Evolutionary conservation across 2,888 invertebrate species (phyloP).

Genomic region (Ctenicera cuprea): DNA sequence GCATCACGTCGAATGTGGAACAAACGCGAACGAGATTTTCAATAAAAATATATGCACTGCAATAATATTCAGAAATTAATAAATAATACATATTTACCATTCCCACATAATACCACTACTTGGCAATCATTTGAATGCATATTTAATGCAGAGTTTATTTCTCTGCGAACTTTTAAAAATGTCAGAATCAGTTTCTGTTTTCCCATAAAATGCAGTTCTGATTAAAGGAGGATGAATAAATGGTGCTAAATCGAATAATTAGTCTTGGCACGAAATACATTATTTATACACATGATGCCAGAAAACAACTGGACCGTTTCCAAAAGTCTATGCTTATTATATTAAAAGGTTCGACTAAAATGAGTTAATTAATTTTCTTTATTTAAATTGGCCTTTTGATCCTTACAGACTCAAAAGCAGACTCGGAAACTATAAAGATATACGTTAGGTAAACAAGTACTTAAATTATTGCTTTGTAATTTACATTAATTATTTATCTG

Average conservation of each 20-base stretch:
- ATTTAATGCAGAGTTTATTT: not conserved
- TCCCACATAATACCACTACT: constrained; percentile 30
- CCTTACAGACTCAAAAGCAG: not conserved
- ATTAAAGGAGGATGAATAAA: not conserved
- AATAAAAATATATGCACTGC: constrained; percentile 8
- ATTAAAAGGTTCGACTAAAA: constrained; percentile 37
- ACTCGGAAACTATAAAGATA: not conserved
- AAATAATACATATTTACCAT: constrained; percentile 35
- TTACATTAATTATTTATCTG: no score
- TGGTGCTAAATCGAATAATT: constrained; percentile 32
- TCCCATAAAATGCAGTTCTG: no score
- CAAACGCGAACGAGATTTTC: constrained; percentile 8
- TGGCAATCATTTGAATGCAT: not conserved
- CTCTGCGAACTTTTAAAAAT: not conserved
- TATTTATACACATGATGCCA: constrained; percentile 12
- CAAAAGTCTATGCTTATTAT: constrained; percentile 27
- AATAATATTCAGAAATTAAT: constrained; percentile 32
- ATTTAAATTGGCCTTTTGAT: constrained; percentile 25
- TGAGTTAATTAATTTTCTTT: constrained; percentile 40
- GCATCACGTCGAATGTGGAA: constrained; percentile 34
- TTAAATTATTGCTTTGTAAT: no score
- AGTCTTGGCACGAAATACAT: constrained; percentile 23
- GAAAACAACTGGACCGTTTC: constrained; percentile 32
- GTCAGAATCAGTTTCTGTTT: not conserved
- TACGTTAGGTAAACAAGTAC: no score